Evolutionary conservation across 1,140 invertebrate genomes (phyloP), one percentile per base, ranked within the genome.

Genomic region (Tribolium castaneum): DNA sequence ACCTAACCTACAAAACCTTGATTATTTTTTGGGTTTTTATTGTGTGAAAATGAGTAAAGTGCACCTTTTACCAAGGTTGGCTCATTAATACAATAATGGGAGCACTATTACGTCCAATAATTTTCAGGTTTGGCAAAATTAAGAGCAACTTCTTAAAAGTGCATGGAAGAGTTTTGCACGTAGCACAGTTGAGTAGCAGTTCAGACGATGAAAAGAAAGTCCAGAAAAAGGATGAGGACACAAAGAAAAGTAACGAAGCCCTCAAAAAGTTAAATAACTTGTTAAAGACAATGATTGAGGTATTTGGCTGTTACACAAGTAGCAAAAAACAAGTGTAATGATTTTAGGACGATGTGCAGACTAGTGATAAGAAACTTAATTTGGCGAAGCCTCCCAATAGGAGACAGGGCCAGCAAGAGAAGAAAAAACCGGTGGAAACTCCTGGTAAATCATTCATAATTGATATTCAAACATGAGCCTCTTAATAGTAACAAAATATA

Each of bases 331-430:
- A 30, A 19, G 16, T 19, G 25, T 5, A 4, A 30, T 6, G 73
- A 16, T 54, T 77, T 16, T 30, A 72, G 56, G 72, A 84, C 13
- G 62, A 79, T 45, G 51, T 59, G 6, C 14, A 70, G 6, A 78
- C 78, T 71, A 49, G 39, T 16, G 73, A 78, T 39, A 49, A 34
- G 2, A 82, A 80, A 56, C 66, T 84, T 19, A 73, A 84, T 19
- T 76, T 85, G 12, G 82, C 85, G 3, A 82, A 77, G 51, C 84
- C 86, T 14, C 72, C 56, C 39, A 80, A 82, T 70, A 82, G 82
- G 74, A 62, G 73, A 51, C 7, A 39, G 52, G 78, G 1, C 51
- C 72, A 71, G 75, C 13, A 79, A 82, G 51, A 59, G 50, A 59
- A 30, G 70, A 16, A 75, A 79, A 6, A 50, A 82, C 14, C 45